Percentiles rank a stretch among this genome's conserved stretches.
These are phyloP conservation scores for Ictalurus punctatus DNA, from an alignment of 2,113 vertebrate genomes.

Conservation along the genomic window DNA sequence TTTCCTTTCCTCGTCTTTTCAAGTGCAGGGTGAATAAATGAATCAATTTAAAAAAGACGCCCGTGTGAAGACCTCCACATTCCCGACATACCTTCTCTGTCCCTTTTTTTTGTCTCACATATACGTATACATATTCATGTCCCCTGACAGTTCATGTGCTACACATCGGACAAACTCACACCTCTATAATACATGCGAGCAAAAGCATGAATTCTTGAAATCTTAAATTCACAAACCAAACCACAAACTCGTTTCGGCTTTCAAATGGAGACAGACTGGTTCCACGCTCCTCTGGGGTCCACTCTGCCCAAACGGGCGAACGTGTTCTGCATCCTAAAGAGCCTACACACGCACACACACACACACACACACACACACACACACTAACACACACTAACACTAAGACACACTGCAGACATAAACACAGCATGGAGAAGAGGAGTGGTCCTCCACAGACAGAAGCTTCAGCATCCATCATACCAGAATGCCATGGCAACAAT, in stretches of 20 bases:
- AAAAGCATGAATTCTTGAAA: neutral
- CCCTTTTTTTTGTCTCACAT: slow-evolving; percentile 39
- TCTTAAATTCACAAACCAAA: neutral
- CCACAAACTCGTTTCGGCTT: slow-evolving; percentile 19
- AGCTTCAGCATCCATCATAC: slow-evolving; percentile 16
- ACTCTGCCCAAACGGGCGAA: slow-evolving; percentile 47
- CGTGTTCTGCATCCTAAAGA: slow-evolving; percentile 43
- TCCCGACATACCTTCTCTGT: slow-evolving; percentile 27
- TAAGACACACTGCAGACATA: slow-evolving; percentile 31
- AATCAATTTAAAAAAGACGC: slow-evolving; percentile 18
- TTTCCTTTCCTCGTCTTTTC: slow-evolving; percentile 1
- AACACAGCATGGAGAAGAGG: slow-evolving; percentile 33
- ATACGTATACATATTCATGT: slow-evolving; percentile 17
- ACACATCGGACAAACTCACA: slow-evolving; percentile 3
- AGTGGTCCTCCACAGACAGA: slow-evolving; percentile 25
- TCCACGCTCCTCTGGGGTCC: slow-evolving; percentile 41
- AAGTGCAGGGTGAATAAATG: slow-evolving; percentile 6
- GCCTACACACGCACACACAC: slow-evolving; percentile 18
- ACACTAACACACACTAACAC: slow-evolving; percentile 21
- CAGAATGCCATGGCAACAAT: neutral
- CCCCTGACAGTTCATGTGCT: neutral
- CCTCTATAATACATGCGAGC: neutral
- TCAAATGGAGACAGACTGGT: slow-evolving; percentile 39
- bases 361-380: slow-evolving; percentile 22
- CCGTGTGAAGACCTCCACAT: slow-evolving; percentile 14